Percentiles rank a stretch among this genome's conserved stretches.
Conservation (phyloP, 2,113 vertebrate genomes). For the Atrichornis clamosus region DNA sequence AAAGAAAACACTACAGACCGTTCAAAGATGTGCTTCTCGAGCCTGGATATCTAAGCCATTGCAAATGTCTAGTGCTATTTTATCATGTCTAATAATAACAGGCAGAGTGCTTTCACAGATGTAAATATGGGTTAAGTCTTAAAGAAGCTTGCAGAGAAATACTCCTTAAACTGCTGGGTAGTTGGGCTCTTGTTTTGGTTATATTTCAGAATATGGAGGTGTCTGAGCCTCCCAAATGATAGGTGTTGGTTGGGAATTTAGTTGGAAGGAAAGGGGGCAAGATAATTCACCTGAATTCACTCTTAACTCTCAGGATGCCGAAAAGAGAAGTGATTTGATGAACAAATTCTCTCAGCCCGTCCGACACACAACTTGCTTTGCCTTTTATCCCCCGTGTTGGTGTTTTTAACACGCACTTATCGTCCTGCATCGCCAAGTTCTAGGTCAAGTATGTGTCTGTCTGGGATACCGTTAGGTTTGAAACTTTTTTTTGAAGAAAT, state of each 20-base stretch:
- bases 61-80: conserved; percentile 32
- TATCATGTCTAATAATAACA: conserved; percentile 33
- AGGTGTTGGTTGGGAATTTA: not conserved
- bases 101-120: conserved; percentile 5
- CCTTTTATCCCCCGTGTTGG: not conserved
- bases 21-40: not conserved
- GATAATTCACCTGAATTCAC: not conserved
- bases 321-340: not conserved
- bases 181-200: not conserved
- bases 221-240: not conserved
- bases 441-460: conserved; percentile 47
- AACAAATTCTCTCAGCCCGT: not conserved
- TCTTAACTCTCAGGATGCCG: not conserved
- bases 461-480: conserved; percentile 56
- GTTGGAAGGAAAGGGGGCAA: not conserved
- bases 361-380: not conserved
- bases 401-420: not conserved
- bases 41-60: not conserved
- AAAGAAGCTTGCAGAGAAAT: not conserved
- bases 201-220: not conserved
- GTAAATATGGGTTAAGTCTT: conserved; percentile 18
- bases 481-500: conserved; percentile 63
- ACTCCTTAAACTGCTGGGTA: not conserved
- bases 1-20: not conserved
- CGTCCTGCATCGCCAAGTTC: not conserved